These are phyloP conservation scores for Tympanoctomys barrerae DNA, from an alignment of 2,797 vertebrate species.

Conservation along the genomic window DNA sequence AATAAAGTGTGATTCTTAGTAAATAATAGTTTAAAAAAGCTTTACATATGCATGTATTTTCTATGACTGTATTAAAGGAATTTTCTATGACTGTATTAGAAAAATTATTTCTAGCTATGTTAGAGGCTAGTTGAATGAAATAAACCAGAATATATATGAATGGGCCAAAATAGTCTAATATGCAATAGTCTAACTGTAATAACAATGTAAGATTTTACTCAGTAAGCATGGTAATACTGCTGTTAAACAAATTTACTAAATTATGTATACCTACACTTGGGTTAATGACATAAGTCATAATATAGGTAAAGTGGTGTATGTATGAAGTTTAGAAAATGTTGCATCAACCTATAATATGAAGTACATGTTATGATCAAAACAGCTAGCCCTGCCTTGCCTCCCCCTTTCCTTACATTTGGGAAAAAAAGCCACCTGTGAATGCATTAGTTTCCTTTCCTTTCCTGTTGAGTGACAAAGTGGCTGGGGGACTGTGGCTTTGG, in stretches of 20 bases:
- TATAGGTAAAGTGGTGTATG: conserved; percentile 4
- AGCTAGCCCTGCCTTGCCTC: conserved; percentile 21
- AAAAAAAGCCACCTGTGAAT: conserved; percentile 40
- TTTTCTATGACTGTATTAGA: too few species aligned
- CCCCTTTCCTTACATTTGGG: conserved; percentile 55
- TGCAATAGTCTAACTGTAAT: background rate
- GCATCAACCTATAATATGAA: conserved; percentile 21
- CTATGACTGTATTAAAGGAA: too few species aligned
- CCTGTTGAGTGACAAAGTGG: background rate
- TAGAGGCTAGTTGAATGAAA: conserved; percentile 22
- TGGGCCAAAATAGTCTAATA: background rate
- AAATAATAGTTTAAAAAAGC: too few species aligned
- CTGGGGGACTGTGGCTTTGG: background rate
- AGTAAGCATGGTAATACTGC: background rate
- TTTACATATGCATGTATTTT: too few species aligned
- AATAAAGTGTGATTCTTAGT: too few species aligned
- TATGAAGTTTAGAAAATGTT: conserved; percentile 52
- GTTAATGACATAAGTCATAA: conserved; percentile 19
- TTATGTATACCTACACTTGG: background rate
- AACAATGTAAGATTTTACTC: conserved; percentile 35
- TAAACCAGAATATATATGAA: conserved; percentile 35
- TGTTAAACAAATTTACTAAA: conserved; percentile 28
- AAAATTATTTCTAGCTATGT: too few species aligned
- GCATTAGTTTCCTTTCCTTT: background rate
- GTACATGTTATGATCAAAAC: conserved; percentile 34